These are phyloP conservation scores for Musca domestica DNA, from an alignment of 1,140 invertebrate genomes.

Conservation along the genomic window DNA sequence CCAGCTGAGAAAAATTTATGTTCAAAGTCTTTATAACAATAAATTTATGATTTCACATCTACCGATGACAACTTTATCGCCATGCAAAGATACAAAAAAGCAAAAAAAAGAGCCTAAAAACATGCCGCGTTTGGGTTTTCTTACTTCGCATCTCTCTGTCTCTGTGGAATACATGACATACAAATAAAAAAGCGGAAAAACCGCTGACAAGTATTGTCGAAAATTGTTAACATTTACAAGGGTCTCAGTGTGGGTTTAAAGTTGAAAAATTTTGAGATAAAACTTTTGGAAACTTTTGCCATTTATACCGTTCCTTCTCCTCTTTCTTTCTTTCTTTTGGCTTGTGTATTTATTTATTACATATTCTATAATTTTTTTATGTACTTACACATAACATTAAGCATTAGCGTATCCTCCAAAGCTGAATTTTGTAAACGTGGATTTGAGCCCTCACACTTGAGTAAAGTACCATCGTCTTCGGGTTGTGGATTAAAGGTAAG, in stretches of 20 bases:
- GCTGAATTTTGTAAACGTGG: slow-evolving; percentile 67
- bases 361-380: not conserved
- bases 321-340: not conserved
- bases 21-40: slow-evolving; percentile 27
- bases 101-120: too few relatives aligned
- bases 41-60: slow-evolving; percentile 29
- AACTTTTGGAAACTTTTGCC: not conserved
- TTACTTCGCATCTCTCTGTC: too few relatives aligned
- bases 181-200: not conserved
- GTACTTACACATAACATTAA: slow-evolving; percentile 86
- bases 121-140: too few relatives aligned
- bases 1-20: slow-evolving; percentile 10
- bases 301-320: not conserved
- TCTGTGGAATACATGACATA: not conserved
- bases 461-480: slow-evolving; percentile 76
- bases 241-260: not conserved
- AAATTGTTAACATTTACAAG: not conserved
- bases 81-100: not conserved
- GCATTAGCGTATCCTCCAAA: slow-evolving; percentile 74
- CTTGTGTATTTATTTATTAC: not conserved
- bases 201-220: not conserved
- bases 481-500: slow-evolving; percentile 76
- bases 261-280: not conserved
- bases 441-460: slow-evolving; percentile 85
- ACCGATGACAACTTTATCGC: slow-evolving; percentile 28